phyloP scores from a whole-genome alignment of 35 echinoderm and acorn worm genomes.

The Amphiura filiformis region DNA sequence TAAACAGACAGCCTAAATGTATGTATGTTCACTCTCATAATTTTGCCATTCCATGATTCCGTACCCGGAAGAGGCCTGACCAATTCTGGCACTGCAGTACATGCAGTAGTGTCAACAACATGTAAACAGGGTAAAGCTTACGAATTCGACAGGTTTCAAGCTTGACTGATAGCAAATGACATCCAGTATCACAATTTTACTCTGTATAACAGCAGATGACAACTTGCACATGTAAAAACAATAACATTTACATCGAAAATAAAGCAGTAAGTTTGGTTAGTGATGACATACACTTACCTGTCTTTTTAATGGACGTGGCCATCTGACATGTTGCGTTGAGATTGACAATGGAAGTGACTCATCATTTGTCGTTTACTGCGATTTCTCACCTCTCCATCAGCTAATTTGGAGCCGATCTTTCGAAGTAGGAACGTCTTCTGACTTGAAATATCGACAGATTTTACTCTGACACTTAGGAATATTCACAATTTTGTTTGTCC shows the following conservation, averaged over 20 bases:
- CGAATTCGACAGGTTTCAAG: neutral
- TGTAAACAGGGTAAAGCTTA: neutral
- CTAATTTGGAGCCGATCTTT: neutral
- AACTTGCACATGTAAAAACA: neutral
- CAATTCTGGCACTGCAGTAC: neutral
- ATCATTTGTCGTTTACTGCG: neutral
- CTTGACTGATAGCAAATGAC: neutral
- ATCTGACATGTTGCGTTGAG: slow-evolving; percentile 36
- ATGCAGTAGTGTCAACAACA: neutral
- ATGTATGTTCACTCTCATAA: too few relatives aligned
- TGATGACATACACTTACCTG: neutral
- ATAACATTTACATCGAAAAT: neutral
- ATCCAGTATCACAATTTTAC: neutral
- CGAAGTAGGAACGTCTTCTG: neutral
- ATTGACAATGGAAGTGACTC: slow-evolving; percentile 30
- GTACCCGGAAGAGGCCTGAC: neutral
- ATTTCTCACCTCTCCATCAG: neutral
- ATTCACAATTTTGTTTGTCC: neutral
- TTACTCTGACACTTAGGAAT: neutral
- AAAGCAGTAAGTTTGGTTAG: neutral
- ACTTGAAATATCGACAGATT: neutral
- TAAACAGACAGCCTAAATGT: too few relatives aligned
- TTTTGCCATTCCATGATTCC: too few relatives aligned
- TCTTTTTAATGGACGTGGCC: slow-evolving; percentile 24
- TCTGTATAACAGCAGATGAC: neutral